Evolutionary conservation across 2,888 invertebrate genomes (phyloP).

Genomic region (Sthenelais limicola): DNA sequence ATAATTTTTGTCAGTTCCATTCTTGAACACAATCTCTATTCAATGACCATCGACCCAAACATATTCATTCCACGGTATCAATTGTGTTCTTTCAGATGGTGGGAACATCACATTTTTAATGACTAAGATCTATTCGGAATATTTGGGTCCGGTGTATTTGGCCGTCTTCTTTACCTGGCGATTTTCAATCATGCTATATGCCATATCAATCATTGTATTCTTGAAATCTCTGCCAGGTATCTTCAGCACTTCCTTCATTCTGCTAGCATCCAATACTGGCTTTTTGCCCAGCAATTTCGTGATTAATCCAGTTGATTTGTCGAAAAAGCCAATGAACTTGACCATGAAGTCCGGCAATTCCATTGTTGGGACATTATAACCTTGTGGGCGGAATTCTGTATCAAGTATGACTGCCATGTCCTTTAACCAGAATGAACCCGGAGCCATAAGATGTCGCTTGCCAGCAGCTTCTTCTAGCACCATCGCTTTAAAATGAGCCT

Average conservation of each 20-base stretch:
- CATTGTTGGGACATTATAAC: slow-evolving; percentile 72
- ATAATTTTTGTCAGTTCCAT: too few species aligned
- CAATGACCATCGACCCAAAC: too few species aligned
- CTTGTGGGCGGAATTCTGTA: slow-evolving; percentile 70
- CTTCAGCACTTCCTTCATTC: slow-evolving; percentile 73
- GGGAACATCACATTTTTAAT: too few species aligned
- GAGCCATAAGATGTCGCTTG: slow-evolving; percentile 72
- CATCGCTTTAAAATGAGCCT: slow-evolving; percentile 50
- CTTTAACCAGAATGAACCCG: slow-evolving; percentile 73
- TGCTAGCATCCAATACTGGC: slow-evolving; percentile 61
- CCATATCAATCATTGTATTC: slow-evolving; percentile 74
- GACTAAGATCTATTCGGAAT: background rate
- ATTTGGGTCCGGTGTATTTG: slow-evolving; percentile 55
- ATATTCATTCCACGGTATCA: too few species aligned
- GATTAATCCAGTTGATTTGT: slow-evolving; percentile 52
- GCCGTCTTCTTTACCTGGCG: slow-evolving; percentile 73
- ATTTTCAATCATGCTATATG: slow-evolving; percentile 74
- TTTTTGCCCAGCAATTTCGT: slow-evolving; percentile 26
- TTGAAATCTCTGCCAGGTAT: slow-evolving; percentile 73
- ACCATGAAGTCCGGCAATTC: slow-evolving; percentile 72
- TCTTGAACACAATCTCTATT: too few species aligned
- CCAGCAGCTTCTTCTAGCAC: slow-evolving; percentile 47
- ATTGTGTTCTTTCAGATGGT: too few species aligned
- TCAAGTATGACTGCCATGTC: slow-evolving; percentile 72
- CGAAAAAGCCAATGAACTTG: slow-evolving; percentile 71